Conservation (phyloP, 2,888 invertebrate genomes). For the Acrobasis suavella region DNA sequence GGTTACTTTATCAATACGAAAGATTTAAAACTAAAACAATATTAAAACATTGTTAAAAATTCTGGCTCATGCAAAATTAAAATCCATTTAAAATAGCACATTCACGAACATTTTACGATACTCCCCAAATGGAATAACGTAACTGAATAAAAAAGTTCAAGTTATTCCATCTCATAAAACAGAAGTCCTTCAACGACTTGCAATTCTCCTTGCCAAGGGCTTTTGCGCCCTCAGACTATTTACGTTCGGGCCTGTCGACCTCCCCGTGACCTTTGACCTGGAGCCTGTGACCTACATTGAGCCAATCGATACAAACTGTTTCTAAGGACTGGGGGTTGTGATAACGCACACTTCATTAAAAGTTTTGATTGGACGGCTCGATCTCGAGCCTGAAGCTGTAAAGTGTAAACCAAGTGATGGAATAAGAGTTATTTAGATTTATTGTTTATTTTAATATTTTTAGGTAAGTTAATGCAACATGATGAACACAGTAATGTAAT, state of each 20-base stretch:
- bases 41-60: no score
- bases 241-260: conserved; percentile 65
- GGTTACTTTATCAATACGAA: no score
- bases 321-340: conserved; percentile 32
- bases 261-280: conserved; percentile 83
- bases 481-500: no score
- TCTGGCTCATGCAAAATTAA: no score
- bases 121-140: no score
- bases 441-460: no score
- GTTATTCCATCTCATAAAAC: conserved; percentile 11
- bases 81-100: background rate
- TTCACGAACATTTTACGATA: background rate
- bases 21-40: no score
- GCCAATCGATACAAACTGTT: conserved; percentile 65
- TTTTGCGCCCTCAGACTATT: conserved; percentile 47
- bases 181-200: conserved; percentile 17
- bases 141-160: background rate
- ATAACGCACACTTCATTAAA: conserved; percentile 51
- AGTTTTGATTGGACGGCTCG: conserved; percentile 48
- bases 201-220: conserved; percentile 24
- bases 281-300: conserved; percentile 81
- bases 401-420: no score
- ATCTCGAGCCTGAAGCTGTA: conserved; percentile 40
- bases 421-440: conserved; percentile 22
- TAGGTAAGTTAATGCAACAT: background rate